Base-by-base conservation (phyloP, 2,797 vertebrate species). In the Huso huso region DNA sequence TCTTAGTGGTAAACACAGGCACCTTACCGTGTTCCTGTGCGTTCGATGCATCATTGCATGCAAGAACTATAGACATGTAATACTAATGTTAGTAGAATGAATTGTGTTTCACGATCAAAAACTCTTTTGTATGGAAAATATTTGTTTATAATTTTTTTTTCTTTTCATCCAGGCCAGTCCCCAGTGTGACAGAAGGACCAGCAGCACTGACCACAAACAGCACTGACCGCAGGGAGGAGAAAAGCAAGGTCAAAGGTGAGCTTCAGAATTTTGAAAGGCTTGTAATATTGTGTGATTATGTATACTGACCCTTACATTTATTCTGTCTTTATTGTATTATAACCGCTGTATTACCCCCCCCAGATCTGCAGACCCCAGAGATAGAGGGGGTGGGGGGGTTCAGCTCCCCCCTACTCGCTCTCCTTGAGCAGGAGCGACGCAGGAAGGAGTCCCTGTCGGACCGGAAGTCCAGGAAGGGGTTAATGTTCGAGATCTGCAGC, bases 401-500 rank as follows among this genome's bases (percentile, higher is more conserved):
- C 78, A 91, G 89, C 66, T 88, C 89, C 70, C 84, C 91, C 0
- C 81, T 91, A 61, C 90, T 92, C 79, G 82, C 90, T 62, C 89
- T 85, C 74, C 85, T 92, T 10, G 89, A 94, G 76, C 93, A 93
- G 77, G 94, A 94, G 11, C 91, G 91, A 66, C 89, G 84, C 78
- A 84, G 89, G 66, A 92, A 87, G 70, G 93, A 95, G 60, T 88
- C 81, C 10, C 78, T 84, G 12, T 71, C 83, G 50, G 93, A 96
- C 72, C 89, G 82, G 77, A 95, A 94, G 81, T 93, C 94, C 59
- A 96, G 92, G 81, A 96, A 96, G 76, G 96, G 96, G 74, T 94
- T 99, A 73, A 84, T 99, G 70, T 99, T 99, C 87, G 96, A 99
- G 85, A 99, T 99, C 81, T 93, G 94, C 68, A 99, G 96, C 6